Conservation (phyloP, 2,113 vertebrate genomes). For the Saguinus imperator region DNA sequence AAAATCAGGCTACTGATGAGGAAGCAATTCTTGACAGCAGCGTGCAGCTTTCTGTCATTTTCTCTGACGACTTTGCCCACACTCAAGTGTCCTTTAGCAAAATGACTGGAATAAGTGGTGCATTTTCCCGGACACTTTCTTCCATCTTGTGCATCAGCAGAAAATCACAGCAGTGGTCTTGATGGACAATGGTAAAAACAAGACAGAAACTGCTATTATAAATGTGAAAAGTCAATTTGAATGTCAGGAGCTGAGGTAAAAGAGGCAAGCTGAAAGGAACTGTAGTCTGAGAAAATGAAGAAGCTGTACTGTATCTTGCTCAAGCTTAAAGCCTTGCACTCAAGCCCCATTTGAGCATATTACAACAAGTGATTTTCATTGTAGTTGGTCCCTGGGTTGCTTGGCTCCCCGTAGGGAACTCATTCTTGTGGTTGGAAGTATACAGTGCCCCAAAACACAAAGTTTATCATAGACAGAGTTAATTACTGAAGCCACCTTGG, state of each 20-base stretch:
- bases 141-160: slow-evolving; percentile 72
- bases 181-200: slow-evolving; percentile 79
- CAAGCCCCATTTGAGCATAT: neutral
- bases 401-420: neutral
- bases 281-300: slow-evolving; percentile 76
- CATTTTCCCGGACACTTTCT: slow-evolving; percentile 77
- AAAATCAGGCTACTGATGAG: slow-evolving; percentile 78
- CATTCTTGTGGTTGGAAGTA: neutral
- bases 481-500: neutral
- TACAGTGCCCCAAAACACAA: neutral
- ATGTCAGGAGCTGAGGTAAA: slow-evolving; percentile 78
- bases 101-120: slow-evolving; percentile 81
- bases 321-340: slow-evolving; percentile 38
- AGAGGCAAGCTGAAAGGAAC: slow-evolving; percentile 65
- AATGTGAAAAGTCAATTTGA: slow-evolving; percentile 84
- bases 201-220: slow-evolving; percentile 79
- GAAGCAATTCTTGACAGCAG: slow-evolving; percentile 76
- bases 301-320: slow-evolving; percentile 31
- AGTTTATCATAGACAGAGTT: slow-evolving; percentile 39
- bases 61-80: slow-evolving; percentile 70
- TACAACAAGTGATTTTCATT: slow-evolving; percentile 55
- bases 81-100: slow-evolving; percentile 73
- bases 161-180: slow-evolving; percentile 81
- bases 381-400: neutral
- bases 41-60: slow-evolving; percentile 75